Evolutionary conservation across 2,888 invertebrate species (phyloP).

Genomic region (Crocallis elinguaria): DNA sequence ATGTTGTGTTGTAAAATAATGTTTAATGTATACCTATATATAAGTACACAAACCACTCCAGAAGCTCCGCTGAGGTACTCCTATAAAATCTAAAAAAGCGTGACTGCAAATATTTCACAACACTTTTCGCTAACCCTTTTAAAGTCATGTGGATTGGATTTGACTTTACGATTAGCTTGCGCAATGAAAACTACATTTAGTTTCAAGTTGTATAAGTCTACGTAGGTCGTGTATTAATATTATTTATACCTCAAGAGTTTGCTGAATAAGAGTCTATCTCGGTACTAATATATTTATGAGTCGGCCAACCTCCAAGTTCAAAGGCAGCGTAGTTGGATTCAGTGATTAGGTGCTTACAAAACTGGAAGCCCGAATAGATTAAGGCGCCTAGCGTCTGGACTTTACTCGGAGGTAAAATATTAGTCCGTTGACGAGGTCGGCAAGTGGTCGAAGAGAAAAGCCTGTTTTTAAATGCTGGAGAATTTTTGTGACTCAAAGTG

Average conservation of each 20-base stretch:
- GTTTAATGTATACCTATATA: no score
- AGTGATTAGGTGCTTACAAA: constrained; percentile 40
- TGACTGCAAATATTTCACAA: constrained; percentile 48
- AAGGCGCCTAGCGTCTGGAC: constrained; percentile 31
- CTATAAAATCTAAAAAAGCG: constrained; percentile 29
- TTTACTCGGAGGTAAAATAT: constrained; percentile 30
- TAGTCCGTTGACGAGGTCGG: constrained; percentile 20
- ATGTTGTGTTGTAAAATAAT: no score
- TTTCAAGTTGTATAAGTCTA: constrained; percentile 40
- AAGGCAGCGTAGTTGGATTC: constrained; percentile 30
- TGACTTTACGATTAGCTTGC: constrained; percentile 53
- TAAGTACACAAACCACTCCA: no score
- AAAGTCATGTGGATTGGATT: constrained; percentile 49
- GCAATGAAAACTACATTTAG: constrained; percentile 45
- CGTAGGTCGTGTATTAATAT: constrained; percentile 34
- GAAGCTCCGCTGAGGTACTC: neutral
- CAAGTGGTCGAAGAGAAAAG: constrained; percentile 14
- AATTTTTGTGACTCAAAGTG: constrained; percentile 16
- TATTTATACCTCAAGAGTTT: constrained; percentile 35
- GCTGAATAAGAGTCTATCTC: constrained; percentile 30
- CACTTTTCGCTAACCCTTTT: constrained; percentile 45
- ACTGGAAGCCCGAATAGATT: constrained; percentile 37
- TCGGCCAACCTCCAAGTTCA: constrained; percentile 41
- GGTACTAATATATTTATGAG: constrained; percentile 36
- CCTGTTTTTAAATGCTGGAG: constrained; percentile 9